Evolutionary conservation across 2,113 vertebrate species (phyloP), one percentile per base, ranked within the genome.

Genomic region (Prunella himalayana): DNA sequence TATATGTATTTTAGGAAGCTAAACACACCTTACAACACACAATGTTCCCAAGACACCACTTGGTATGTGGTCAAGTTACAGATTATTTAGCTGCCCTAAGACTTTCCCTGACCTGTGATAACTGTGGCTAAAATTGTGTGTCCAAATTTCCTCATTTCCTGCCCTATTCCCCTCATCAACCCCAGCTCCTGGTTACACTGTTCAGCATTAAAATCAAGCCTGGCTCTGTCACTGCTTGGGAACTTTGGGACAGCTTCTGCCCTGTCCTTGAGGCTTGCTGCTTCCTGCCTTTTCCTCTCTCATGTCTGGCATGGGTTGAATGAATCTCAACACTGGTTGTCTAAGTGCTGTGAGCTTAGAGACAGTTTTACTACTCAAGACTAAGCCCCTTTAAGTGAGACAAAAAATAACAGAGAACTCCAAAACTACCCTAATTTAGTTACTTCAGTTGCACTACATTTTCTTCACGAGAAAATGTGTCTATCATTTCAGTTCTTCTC

Each of bases 51-150:
- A 88, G 37, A 57, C 14, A 91, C 30, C 27, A 27, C 25, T 75
- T 14, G 0, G 8, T 68, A 24, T 33, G 17, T 82, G 41, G 37
- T 89, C 44, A 84, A 23, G 73, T 95, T 94, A 95, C 51, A 91
- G 49, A 92, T 94, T 92, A 92, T 88, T 91, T 84, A 89, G 33
- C 28, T 84, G 49, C 68, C 51, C 47, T 49, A 54, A 94, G 57
- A 92, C 70, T 82, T 93, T 92, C 61, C 41, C 49, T 71, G 77
- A 88, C 83, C 77, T 78, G 41, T 73, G 60, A 75, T 86, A 94
- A 94, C 18, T 57, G 51, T 94, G 65, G 60, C 77, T 92, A 94
- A 95, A 88, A 24, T 94, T 95, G 37, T 37, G 9, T 37, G 37
- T 37, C 37, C 37, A 37, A 37, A 37, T 37, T 37, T 37, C 37